phyloP scores from a whole-genome alignment of 2,113 vertebrate genomes.

The Menura novaehollandiae region DNA sequence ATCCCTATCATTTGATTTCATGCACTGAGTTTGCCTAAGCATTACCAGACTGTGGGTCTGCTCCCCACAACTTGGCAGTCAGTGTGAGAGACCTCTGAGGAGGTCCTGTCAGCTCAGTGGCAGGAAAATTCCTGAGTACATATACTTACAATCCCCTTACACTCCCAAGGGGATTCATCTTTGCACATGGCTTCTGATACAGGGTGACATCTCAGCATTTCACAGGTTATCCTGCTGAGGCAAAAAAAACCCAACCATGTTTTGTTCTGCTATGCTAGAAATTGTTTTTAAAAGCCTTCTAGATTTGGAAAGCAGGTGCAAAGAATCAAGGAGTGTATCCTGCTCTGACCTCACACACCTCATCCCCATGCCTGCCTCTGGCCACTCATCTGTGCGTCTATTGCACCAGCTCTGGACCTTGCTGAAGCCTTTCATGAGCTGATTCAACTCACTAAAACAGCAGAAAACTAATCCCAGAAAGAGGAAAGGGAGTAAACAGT shows the following conservation, averaged over 20 bases:
- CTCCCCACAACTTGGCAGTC: not conserved
- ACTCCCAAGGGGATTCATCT: not conserved
- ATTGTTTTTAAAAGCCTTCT: not conserved
- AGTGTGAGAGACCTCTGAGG: not conserved
- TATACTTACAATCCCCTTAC: not conserved
- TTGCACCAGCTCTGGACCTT: not conserved
- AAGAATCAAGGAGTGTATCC: not conserved
- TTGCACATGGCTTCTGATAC: rapidly evolving
- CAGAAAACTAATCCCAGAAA: not conserved
- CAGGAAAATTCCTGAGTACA: not conserved
- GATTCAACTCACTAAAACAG: not conserved
- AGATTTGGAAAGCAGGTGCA: not conserved
- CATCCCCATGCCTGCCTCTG: no score
- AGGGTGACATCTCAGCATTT: not conserved
- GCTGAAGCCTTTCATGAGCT: not conserved
- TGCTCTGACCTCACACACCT: not conserved
- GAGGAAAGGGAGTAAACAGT: not conserved
- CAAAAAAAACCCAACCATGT: not conserved
- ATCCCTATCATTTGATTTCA: not conserved
- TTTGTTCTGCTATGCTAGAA: not conserved
- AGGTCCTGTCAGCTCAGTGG: not conserved
- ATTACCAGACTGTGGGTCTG: not conserved
- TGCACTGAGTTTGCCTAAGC: not conserved
- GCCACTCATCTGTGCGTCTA: not conserved
- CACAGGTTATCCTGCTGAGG: not conserved